A percentile compares a stretch with the other conserved stretches of the same genome.
Conservation (phyloP, 2,888 invertebrate species). For the Silvanus unidentatus region DNA sequence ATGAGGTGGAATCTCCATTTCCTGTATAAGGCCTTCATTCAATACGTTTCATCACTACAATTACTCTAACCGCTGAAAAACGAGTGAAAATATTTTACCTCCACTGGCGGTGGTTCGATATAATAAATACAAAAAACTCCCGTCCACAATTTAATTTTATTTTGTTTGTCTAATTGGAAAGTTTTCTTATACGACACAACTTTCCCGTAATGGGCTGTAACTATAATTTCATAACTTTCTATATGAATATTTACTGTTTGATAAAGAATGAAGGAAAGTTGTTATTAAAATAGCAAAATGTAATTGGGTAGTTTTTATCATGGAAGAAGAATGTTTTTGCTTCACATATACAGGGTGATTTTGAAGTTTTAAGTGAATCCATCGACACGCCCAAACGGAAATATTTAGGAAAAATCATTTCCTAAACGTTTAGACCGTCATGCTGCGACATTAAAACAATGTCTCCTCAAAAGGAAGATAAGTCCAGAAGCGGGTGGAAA, state of each 20-base stretch:
- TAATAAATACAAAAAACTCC: constrained; percentile 1
- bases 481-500: constrained; percentile 33
- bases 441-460: too few relatives aligned
- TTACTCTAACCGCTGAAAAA: constrained; percentile 16
- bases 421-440: too few relatives aligned
- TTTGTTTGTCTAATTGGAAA: constrained; percentile 22
- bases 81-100: constrained; percentile 13
- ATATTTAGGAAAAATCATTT: too few relatives aligned
- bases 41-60: constrained; percentile 25
- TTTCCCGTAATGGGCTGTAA: constrained; percentile 19
- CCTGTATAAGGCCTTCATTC: constrained; percentile 20
- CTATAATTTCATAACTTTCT: constrained; percentile 21
- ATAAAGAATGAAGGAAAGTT: too few relatives aligned
- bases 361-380: too few relatives aligned
- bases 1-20: constrained; percentile 40
- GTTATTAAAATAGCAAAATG: too few relatives aligned
- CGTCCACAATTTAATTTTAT: constrained; percentile 15
- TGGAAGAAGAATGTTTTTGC: too few relatives aligned
- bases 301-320: too few relatives aligned
- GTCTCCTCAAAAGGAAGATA: constrained; percentile 31
- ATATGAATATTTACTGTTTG: constrained; percentile 17
- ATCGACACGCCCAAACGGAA: too few relatives aligned
- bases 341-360: too few relatives aligned
- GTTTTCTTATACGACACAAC: constrained; percentile 24
- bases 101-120: not conserved